These are phyloP conservation scores for Eucera pruinosa DNA, from an alignment of 2,888 invertebrate genomes.

Conservation along the genomic window DNA sequence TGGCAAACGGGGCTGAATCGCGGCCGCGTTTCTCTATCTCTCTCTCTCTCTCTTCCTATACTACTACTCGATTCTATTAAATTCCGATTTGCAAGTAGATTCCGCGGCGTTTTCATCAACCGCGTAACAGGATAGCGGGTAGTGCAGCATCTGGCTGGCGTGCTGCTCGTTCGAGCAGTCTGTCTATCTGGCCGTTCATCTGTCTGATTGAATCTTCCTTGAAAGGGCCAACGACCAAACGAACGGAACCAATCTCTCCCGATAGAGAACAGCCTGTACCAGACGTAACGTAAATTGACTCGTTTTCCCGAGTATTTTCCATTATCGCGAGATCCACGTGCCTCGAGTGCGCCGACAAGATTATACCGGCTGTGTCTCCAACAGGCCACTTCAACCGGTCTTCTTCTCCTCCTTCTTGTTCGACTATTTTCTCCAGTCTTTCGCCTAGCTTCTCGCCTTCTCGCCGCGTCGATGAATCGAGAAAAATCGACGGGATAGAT, in stretches of 20 bases:
- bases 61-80: constrained; percentile 29
- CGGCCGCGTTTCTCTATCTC: not conserved
- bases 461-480: not conserved
- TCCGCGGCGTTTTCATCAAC: constrained; percentile 37
- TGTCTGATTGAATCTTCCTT: constrained; percentile 50
- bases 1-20: constrained; percentile 14
- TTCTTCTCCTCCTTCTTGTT: not conserved
- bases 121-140: constrained; percentile 37
- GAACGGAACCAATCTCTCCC: constrained; percentile 44
- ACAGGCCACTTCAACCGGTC: constrained; percentile 47
- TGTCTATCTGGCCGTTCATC: constrained; percentile 32
- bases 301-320: constrained; percentile 51
- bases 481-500: not conserved
- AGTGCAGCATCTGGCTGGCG: constrained; percentile 33
- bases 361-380: constrained; percentile 52
- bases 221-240: constrained; percentile 49
- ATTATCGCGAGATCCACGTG: constrained; percentile 49
- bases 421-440: not conserved
- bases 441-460: not conserved
- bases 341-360: constrained; percentile 43
- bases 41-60: not conserved
- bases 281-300: constrained; percentile 56
- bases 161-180: constrained; percentile 22
- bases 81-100: constrained; percentile 52
- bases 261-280: constrained; percentile 31